phyloP scores from a whole-genome alignment of 2,113 vertebrate species.

The Corvus moneduloides region DNA sequence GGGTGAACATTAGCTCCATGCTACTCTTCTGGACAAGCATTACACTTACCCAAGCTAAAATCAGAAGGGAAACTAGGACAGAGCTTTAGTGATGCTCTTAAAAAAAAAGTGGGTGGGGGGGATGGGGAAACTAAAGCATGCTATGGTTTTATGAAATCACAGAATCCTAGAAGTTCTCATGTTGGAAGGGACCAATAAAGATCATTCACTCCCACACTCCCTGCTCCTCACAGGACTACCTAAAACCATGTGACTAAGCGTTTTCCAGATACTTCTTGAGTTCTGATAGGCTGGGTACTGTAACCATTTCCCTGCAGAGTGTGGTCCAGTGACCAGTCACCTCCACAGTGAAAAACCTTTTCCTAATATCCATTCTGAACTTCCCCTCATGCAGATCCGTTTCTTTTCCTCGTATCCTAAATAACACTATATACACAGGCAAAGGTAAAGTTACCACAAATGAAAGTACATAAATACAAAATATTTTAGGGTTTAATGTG shows the following conservation, averaged over 20 bases:
- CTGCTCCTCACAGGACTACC: background rate
- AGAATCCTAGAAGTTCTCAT: background rate
- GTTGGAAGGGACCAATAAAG: background rate
- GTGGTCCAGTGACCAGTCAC: background rate
- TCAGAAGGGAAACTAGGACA: background rate
- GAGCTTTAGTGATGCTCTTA: background rate
- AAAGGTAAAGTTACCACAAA: background rate
- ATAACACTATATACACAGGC: background rate
- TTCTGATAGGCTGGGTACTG: background rate
- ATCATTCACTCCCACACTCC: background rate
- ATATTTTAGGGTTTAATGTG: background rate
- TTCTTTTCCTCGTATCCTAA: background rate
- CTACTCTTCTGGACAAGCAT: background rate
- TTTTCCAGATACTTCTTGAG: background rate
- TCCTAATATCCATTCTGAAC: background rate
- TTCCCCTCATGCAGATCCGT: background rate
- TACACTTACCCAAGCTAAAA: background rate
- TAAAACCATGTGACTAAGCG: background rate
- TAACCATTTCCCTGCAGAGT: background rate
- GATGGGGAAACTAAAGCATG: accelerated
- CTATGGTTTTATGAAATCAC: background rate
- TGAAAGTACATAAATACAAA: background rate
- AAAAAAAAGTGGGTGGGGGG: accelerated
- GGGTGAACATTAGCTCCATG: background rate
- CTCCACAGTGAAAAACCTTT: background rate